These are phyloP conservation scores for Phataginus tricuspis DNA, from an alignment of 2,797 vertebrate genomes.

Conservation along the genomic window DNA sequence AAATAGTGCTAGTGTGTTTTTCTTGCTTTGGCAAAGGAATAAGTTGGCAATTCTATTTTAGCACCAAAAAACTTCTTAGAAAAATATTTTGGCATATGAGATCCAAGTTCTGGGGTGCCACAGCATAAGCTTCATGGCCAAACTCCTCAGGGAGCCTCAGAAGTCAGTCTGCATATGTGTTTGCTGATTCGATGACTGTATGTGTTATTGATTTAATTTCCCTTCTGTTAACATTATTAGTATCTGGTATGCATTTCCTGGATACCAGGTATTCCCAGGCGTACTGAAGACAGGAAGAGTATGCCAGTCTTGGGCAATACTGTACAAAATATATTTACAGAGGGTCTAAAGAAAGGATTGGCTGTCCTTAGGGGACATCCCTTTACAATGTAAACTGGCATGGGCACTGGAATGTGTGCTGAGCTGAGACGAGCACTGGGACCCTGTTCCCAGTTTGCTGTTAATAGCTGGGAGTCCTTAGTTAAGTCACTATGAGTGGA, in stretches of 20 bases:
- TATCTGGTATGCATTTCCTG: not conserved
- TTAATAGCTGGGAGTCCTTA: not conserved
- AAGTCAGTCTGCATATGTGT: not conserved
- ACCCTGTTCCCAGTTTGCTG: not conserved
- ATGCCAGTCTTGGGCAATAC: not conserved
- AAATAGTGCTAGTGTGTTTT: not conserved
- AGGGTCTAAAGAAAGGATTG: not conserved
- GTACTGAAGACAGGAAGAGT: not conserved
- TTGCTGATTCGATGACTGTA: not conserved
- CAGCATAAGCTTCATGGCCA: not conserved
- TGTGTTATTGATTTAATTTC: not conserved
- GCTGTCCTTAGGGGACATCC: not conserved
- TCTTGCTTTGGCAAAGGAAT: conserved; percentile 11
- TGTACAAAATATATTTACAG: not conserved
- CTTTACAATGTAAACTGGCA: not conserved
- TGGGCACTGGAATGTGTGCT: not conserved
- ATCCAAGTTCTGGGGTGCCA: not conserved
- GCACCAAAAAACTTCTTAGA: not conserved
- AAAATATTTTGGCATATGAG: not conserved
- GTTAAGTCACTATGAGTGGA: not conserved
- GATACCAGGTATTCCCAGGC: not conserved
- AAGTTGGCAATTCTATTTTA: not conserved
- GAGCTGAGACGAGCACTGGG: not conserved
- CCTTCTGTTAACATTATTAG: not conserved
- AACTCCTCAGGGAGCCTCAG: not conserved